Base-by-base conservation (phyloP, 2,797 vertebrate genomes). In the Lagodon rhomboides region DNA sequence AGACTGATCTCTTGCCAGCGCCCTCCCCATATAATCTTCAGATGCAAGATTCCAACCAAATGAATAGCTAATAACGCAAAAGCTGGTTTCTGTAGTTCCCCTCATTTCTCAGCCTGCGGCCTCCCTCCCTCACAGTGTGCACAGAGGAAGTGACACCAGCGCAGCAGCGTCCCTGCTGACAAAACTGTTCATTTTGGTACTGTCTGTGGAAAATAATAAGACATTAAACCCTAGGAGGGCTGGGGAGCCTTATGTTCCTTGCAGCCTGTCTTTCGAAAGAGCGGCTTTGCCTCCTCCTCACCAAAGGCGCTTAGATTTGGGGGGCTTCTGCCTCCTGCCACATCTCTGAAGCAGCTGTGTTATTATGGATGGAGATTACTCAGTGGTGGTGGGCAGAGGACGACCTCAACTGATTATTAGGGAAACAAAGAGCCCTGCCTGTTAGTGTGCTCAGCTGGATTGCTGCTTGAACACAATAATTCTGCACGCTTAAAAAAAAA, bases 161-260 rank as follows among this genome's bases (percentile, higher is more conserved):
- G 66, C 71, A 70, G 73, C 58, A 22, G 78, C 44, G n/a, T 70
- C 83, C 87, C 88, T 18, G 79, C 87, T 90, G 90, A 93, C 82
- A 92, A 85, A 89, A 84, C 77, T 73, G 75, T 85, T 91, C 87
- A 82, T 87, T 95, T 89, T 81, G 81, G 82, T 85, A 41, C 68
- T 50, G 76, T 89, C 76, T 85, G 86, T 76, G 79, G 80, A 85
- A 92, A 95, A 94, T 92, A 92, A 91, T 87, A 92, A 94, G 92
- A 92, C 90, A 89, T 93, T 93, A 93, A 91, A 93, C 91, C 89
- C 82, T 82, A 77, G 91, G 91, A 89, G 93, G 88, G 88, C 81
- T 80, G 38, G 8, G 79, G 85, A 84, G 80, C 90, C 88, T 69
- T 88, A 90, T 91, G 92, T 87, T 92, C 55, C 82, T 85, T 68